These are phyloP conservation scores for Chelmon rostratus DNA, from an alignment of 2,797 vertebrate genomes.

Conservation along the genomic window DNA sequence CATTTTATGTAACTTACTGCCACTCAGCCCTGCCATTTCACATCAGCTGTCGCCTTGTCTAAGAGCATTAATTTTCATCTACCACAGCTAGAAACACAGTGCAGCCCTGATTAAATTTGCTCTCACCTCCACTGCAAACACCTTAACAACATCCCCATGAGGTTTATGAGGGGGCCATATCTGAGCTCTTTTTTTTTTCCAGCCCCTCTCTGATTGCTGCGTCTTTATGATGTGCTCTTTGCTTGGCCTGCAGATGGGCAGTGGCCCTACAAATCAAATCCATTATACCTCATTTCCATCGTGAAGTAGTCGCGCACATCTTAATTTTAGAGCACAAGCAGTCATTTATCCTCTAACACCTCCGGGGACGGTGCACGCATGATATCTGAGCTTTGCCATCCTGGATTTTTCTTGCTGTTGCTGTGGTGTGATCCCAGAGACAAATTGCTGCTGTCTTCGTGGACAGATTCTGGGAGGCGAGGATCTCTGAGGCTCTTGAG, in stretches of 20 bases:
- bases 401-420: conserved; percentile 51
- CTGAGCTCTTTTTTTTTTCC: not conserved
- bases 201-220: conserved; percentile 60
- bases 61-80: conserved; percentile 51
- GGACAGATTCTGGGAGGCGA: conserved; percentile 56
- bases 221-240: conserved; percentile 53
- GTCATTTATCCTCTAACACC: conserved; percentile 72
- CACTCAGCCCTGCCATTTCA: conserved; percentile 38
- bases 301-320: conserved; percentile 64
- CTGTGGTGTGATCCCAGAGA: conserved; percentile 39
- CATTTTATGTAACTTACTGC: conserved; percentile 32
- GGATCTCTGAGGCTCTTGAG: conserved; percentile 52
- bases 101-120: conserved; percentile 54
- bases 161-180: conserved; percentile 20
- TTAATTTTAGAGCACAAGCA: conserved; percentile 60
- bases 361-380: conserved; percentile 62
- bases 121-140: conserved; percentile 36
- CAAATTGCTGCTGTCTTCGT: conserved; percentile 58
- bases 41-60: conserved; percentile 46
- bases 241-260: conserved; percentile 51
- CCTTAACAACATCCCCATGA: conserved; percentile 40
- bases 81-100: conserved; percentile 39
- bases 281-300: conserved; percentile 80
- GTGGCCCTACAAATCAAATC: conserved; percentile 76
- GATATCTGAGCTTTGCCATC: conserved; percentile 60